A percentile compares a stretch with the other conserved stretches of the same genome.
Evolutionary conservation across 2,113 vertebrate species (phyloP).

Genomic region (Pycnonotus jocosus): DNA sequence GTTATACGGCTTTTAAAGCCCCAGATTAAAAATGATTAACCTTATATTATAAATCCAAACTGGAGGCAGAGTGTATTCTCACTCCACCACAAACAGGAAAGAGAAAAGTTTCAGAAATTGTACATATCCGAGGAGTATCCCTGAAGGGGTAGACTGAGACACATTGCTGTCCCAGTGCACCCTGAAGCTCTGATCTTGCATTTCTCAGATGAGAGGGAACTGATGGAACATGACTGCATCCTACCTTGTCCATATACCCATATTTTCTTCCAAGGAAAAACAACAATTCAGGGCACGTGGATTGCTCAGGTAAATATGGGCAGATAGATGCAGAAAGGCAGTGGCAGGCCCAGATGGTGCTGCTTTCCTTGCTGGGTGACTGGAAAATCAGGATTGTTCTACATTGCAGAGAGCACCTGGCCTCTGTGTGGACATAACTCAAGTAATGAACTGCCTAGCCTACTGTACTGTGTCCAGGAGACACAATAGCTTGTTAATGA

Average conservation of each 20-base stretch:
- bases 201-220: not conserved
- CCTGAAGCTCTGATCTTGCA: not conserved
- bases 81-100: not conserved
- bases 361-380: not conserved
- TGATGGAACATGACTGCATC: not conserved
- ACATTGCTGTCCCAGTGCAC: not conserved
- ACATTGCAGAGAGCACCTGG: not conserved
- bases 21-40: not conserved
- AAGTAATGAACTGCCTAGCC: not conserved
- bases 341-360: not conserved
- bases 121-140: not conserved
- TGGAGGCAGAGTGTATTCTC: not conserved
- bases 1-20: not conserved
- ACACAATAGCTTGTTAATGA: not conserved
- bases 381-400: not conserved
- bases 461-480: not conserved
- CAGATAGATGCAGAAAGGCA: not conserved
- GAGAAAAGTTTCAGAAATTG: not conserved
- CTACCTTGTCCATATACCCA: not conserved
- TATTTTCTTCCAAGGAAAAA: not conserved
- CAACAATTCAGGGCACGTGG: rapidly evolving
- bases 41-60: not conserved
- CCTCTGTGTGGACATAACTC: not conserved
- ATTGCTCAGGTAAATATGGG: not conserved
- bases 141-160: not conserved